Evolutionary conservation across 2,113 vertebrate genomes (phyloP).

Genomic region (Trinectes maculatus): DNA sequence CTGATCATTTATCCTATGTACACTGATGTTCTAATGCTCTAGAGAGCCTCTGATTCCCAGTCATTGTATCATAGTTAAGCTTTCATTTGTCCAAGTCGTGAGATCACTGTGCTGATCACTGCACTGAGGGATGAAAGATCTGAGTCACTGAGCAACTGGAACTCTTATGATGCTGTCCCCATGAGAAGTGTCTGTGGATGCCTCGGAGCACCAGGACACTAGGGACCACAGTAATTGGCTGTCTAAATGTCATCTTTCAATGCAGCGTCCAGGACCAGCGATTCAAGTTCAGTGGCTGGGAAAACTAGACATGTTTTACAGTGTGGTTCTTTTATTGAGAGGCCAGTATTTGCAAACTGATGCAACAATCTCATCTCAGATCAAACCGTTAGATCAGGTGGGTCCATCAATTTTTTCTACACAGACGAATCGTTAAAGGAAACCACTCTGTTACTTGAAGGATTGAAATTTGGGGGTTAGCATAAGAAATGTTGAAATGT

Average conservation of each 20-base stretch:
- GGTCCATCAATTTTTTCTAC: slow-evolving; percentile 2
- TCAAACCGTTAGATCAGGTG: neutral
- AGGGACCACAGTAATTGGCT: neutral
- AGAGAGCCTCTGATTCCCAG: neutral
- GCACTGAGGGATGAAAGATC: neutral
- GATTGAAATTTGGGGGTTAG: neutral
- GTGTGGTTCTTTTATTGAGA: neutral
- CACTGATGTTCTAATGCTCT: no score
- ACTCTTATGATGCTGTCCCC: no score
- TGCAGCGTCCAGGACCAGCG: neutral
- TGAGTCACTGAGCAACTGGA: neutral
- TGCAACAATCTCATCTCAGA: neutral
- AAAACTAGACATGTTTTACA: neutral
- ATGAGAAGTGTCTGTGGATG: no score
- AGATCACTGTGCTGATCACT: neutral
- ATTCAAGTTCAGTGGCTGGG: neutral
- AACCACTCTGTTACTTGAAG: neutral
- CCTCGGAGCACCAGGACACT: no score
- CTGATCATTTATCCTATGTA: no score
- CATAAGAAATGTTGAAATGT: neutral
- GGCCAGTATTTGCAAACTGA: neutral
- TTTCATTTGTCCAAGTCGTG: neutral
- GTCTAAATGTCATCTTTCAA: neutral
- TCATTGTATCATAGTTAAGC: neutral
- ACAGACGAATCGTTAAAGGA: neutral